Evolutionary conservation across 2,113 vertebrate species (phyloP), one percentile per base, ranked within the genome.

Genomic region (Anhinga rufa): DNA sequence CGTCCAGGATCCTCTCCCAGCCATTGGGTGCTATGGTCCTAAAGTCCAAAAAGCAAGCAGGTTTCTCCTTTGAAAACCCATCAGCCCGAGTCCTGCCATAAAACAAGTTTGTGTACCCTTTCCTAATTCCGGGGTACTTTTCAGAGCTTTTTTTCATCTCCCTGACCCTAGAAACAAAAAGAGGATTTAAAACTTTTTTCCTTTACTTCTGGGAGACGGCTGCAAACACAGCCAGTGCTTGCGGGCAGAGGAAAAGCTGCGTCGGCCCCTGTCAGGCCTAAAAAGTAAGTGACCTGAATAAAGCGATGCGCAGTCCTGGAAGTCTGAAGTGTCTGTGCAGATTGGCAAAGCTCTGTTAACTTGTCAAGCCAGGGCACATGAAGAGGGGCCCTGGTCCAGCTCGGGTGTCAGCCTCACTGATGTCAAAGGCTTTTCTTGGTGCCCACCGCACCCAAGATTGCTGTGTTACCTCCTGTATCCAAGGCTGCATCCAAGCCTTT

Each of bases 381-480:
- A 22, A 34, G 26, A 1, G 14, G 16, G 46, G 46, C 42, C 22
- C 36, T 69, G 78, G 26, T 57, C 75, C 82, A 71, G 48, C 38
- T 38, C 2, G 0, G 6, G n/a, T n/a, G 86, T 28, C 93, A 92
- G 29, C 82, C 62, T 44, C 6, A 11, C 28, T 72, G 88, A 21
- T 72, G 71, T 24, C 91, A 92, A 29, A 76, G 69, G 44, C 52
- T 81, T 51, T 28, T 57, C 61, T 49, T 1, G 4, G 17, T 25
- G 16, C 26, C 11, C 60, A 46, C 10, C 1, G 1, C 72, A 42
- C 52, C 54, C 4, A 0, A 32, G 75, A 8, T 29, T 29, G 58
- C n/a, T 60, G 26, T 7, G 4, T 38, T 36, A 3, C 40, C 74
- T 14, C 38, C 60, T 0, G 1, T 3, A 8, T 4, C 58, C 1